A percentile compares a stretch with the other conserved stretches of the same genome.
These are phyloP conservation scores for Molorchus minor DNA, from an alignment of 2,888 invertebrate species.

Conservation along the genomic window DNA sequence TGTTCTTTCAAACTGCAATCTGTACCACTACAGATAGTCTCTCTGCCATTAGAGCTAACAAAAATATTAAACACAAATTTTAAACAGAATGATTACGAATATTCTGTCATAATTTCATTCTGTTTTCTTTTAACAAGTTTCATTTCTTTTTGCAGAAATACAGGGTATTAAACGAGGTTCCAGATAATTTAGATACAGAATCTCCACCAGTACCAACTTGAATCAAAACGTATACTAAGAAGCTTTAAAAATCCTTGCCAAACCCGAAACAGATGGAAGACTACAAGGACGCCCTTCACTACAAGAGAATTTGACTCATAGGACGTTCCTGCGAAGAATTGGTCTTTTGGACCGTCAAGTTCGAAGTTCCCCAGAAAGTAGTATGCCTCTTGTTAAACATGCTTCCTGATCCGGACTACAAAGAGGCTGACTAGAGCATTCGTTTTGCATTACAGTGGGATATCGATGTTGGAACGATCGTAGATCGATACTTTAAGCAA, in stretches of 20 bases:
- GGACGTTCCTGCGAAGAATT: constrained; percentile 92
- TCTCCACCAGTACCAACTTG: constrained; percentile 77
- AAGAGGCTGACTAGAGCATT: constrained; percentile 95
- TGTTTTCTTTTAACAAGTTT: constrained; percentile 10
- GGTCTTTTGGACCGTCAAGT: constrained; percentile 97
- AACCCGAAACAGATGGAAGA: constrained; percentile 75
- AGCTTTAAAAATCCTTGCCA: constrained; percentile 81
- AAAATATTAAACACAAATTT: no score
- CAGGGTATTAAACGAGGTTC: constrained; percentile 73
- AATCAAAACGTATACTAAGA: constrained; percentile 81
- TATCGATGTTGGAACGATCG: constrained; percentile 90
- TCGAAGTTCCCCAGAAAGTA: constrained; percentile 95
- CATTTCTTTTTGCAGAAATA: constrained; percentile 68
- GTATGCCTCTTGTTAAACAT: constrained; percentile 94
- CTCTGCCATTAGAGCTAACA: no score
- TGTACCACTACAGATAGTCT: no score
- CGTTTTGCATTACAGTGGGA: constrained; percentile 95
- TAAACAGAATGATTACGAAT: neutral
- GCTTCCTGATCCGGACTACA: constrained; percentile 94
- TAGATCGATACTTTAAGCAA: constrained; percentile 93
- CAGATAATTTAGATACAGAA: constrained; percentile 71
- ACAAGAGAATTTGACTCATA: constrained; percentile 81
- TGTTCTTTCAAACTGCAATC: no score
- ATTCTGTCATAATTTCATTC: neutral
- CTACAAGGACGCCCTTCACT: constrained; percentile 83